Evolutionary conservation across 2,888 invertebrate species (phyloP).

Genomic region (Cheilosia impressa): DNA sequence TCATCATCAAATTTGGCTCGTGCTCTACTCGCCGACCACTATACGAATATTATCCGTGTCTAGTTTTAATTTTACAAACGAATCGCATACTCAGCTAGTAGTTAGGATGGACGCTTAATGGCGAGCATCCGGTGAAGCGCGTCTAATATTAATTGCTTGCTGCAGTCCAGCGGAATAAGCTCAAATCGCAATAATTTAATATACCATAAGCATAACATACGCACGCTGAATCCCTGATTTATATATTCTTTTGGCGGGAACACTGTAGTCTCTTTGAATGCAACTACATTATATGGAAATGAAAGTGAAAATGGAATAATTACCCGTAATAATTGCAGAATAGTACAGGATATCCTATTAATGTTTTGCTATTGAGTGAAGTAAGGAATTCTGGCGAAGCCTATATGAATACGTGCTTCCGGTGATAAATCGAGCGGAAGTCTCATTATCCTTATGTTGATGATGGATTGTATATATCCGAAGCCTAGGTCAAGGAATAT

Average conservation of each 20-base stretch:
- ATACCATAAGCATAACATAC: not conserved
- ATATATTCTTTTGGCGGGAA: slow-evolving; percentile 10
- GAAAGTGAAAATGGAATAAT: slow-evolving; percentile 47
- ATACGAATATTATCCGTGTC: slow-evolving; percentile 15
- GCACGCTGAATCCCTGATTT: slow-evolving; percentile 43
- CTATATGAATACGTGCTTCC: slow-evolving; percentile 43
- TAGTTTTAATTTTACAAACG: slow-evolving; percentile 26
- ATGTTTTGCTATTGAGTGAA: slow-evolving; percentile 21
- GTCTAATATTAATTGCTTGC: slow-evolving; percentile 69
- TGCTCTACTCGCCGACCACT: slow-evolving; percentile 1
- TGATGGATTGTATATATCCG: slow-evolving; percentile 26
- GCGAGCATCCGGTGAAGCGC: slow-evolving; percentile 34
- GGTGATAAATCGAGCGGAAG: slow-evolving; percentile 65
- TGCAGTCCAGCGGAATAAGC: slow-evolving; percentile 54
- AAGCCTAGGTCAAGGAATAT: not conserved
- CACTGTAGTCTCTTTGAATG: slow-evolving; percentile 8
- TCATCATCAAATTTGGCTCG: slow-evolving; percentile 45
- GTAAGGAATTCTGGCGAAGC: slow-evolving; percentile 36
- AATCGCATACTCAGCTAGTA: slow-evolving; percentile 21
- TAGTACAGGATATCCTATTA: slow-evolving; percentile 51
- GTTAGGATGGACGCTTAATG: not conserved
- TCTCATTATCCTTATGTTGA: slow-evolving; percentile 43
- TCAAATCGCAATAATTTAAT: slow-evolving; percentile 57
- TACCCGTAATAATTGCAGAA: slow-evolving; percentile 21
- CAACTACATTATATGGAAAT: slow-evolving; percentile 9